Base-by-base conservation (phyloP, 2,113 vertebrate genomes). In the Macquaria ambigua region DNA sequence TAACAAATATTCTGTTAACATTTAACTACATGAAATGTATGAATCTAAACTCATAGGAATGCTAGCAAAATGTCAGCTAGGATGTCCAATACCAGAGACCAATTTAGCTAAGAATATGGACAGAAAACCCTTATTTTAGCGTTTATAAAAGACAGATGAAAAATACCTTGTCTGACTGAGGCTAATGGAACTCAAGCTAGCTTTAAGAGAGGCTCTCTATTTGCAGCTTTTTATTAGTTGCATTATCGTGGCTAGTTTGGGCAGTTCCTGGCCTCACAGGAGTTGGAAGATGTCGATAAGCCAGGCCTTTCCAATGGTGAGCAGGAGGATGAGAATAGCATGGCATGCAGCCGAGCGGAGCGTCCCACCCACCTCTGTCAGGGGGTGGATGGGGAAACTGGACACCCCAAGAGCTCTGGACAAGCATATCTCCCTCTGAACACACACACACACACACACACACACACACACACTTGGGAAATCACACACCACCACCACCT, bases 271-370 rank as follows among this genome's bases (percentile, higher is more conserved):
- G 43, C 28, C 72, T 84, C 50, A 43, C 50, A 39, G 18, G 48
- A 71, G 37, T 28, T 74, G 61, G 20, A 53, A 43, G 80, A 85
- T 71, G 68, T 63, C 37, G 28, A 70, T 31, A 48, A 75, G 61
- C 67, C 50, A 59, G 73, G 50, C 68, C 55, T 80, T 74, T 56
- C 21, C 50, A 39, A 72, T 10, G 78, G 61, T 64, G 48, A 85
- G 63, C 64, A 39, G 53, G 46, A 18, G 80, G 85, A 92, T 92
- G 83, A 93, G 90, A 94, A 92, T 93, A 93, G 83, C 90, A 79
- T 88, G 90, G 83, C 90, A 92, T 80, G 75, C 63, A 83, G 90
- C 88, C 87, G 84, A 86, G 79, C 0, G 48, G 43, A 70, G 16
- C 59, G 77, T 79, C 82, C 85, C 58, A n/a, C 68, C 87, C 70